Evolutionary conservation across 2,888 invertebrate genomes (phyloP).

Genomic region (Mesochorus sp.): DNA sequence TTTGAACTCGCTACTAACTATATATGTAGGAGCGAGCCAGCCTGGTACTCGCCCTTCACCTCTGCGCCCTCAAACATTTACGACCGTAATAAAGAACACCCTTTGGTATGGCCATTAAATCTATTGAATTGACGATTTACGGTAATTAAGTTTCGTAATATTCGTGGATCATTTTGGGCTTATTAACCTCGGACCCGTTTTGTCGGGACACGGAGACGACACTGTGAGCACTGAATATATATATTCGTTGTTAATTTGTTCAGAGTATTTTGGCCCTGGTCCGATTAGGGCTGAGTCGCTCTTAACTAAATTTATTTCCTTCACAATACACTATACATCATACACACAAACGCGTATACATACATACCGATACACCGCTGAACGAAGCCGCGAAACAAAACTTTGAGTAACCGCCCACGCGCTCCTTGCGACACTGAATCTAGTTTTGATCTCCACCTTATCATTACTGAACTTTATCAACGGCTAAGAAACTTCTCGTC

Average conservation of each 20-base stretch:
- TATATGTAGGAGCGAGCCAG: not conserved
- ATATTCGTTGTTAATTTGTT: not conserved
- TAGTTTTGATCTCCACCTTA: conserved; percentile 47
- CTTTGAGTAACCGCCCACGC: conserved; percentile 35
- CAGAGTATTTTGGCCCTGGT: too few relatives aligned
- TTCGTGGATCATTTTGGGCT: conserved; percentile 1
- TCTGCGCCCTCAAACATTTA: conserved; percentile 51
- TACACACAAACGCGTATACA: not conserved
- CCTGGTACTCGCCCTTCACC: not conserved
- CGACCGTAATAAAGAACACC: conserved; percentile 55
- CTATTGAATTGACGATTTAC: conserved; percentile 30
- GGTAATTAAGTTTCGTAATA: conserved; percentile 31
- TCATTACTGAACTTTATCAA: conserved; percentile 52
- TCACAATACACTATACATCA: not conserved
- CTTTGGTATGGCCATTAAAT: conserved; percentile 33
- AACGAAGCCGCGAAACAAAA: conserved; percentile 26
- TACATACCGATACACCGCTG: not conserved
- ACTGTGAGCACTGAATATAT: too few relatives aligned
- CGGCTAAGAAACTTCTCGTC: conserved; percentile 40
- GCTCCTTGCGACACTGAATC: conserved; percentile 25
- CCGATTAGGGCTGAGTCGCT: not conserved
- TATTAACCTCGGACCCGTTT: conserved; percentile 11
- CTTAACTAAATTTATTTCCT: not conserved
- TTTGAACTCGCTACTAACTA: conserved; percentile 4
- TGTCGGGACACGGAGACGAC: not conserved